Base-by-base conservation (phyloP, 1,140 invertebrate species). In the Drosophila sturtevanti region DNA sequence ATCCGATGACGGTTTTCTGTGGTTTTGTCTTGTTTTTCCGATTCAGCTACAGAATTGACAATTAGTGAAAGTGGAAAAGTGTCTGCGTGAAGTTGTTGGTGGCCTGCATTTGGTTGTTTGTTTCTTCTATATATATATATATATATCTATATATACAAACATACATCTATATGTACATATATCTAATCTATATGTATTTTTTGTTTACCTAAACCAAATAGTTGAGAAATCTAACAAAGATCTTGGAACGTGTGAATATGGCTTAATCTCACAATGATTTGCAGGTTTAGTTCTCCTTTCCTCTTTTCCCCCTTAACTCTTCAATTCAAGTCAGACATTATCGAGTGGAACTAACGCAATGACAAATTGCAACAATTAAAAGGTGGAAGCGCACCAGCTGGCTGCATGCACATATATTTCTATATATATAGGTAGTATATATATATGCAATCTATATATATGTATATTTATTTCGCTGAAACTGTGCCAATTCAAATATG, bases 61-160 rank as follows among this genome's bases (percentile, higher is more conserved):
- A 56, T 56, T 56, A 56, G 54, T 56, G 54, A 56, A 56, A 56
- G 54, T 56, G 54, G 54, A 56, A 56, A 56, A 56, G 54, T 56
- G 54, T 56, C 54, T 56, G 54, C n/a, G n/a, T 14, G 14, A 31
- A 16, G 16, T 44, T 31, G 41, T 44, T 44, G 52, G 24, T 56
- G 54, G 31, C 54, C 54, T 56, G 54, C 54, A 56, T 56, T 56
- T 56, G 27, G 24, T 55, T 55, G 52, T 31, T 34, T 56, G 52
- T 55, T 55, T 55, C 52, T 16, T 16, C 27, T 34, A 10, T 55
- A 31, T 34, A n/a, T 31, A 16, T 24, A 18, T 51, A 51, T 21
- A 6, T 52, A 10, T 31, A 10, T 10, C 24, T 31, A 48, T 16
- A n/a, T 55, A 4, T 55, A 9, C n/a, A n/a, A n/a, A n/a, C n/a